These are phyloP conservation scores for Sebastiscus tertius DNA, from an alignment of 2,797 vertebrate genomes.

Conservation along the genomic window DNA sequence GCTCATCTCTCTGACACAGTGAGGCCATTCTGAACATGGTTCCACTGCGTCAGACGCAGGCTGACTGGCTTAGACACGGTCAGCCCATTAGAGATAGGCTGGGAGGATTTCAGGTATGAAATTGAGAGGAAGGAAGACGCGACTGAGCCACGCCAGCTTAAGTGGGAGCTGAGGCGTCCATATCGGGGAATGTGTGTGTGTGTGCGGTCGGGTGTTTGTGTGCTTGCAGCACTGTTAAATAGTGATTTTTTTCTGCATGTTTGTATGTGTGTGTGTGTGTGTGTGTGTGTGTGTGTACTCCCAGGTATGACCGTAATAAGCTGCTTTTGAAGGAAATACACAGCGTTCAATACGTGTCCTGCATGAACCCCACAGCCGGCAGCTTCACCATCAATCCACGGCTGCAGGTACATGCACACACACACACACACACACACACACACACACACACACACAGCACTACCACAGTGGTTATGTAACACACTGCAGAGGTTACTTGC, in stretches of 20 bases:
- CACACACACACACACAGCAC: neutral
- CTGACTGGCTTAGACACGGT: slow-evolving; percentile 70
- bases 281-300: slow-evolving; percentile 5
- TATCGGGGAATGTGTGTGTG: slow-evolving; percentile 14
- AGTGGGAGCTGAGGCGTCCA: slow-evolving; percentile 49
- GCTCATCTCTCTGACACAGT: slow-evolving; percentile 57
- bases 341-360: slow-evolving; percentile 93
- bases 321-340: slow-evolving; percentile 92
- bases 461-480: slow-evolving; percentile 30
- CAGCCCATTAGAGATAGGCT: slow-evolving; percentile 69
- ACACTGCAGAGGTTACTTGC: slow-evolving; percentile 12
- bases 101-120: slow-evolving; percentile 71
- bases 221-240: slow-evolving; percentile 35
- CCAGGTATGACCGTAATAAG: slow-evolving; percentile 95
- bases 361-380: slow-evolving; percentile 95
- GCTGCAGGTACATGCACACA: slow-evolving; percentile 87
- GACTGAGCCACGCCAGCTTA: slow-evolving; percentile 61
- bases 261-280: slow-evolving; percentile 6
- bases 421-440: slow-evolving; percentile 25
- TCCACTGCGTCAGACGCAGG: slow-evolving; percentile 60
- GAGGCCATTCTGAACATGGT: slow-evolving; percentile 67
- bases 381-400: slow-evolving; percentile 97
- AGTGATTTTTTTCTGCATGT: slow-evolving; percentile 11
- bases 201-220: neutral
- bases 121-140: slow-evolving; percentile 69